phyloP scores from a whole-genome alignment of 2,888 invertebrate genomes.

The Ctena decussata region DNA sequence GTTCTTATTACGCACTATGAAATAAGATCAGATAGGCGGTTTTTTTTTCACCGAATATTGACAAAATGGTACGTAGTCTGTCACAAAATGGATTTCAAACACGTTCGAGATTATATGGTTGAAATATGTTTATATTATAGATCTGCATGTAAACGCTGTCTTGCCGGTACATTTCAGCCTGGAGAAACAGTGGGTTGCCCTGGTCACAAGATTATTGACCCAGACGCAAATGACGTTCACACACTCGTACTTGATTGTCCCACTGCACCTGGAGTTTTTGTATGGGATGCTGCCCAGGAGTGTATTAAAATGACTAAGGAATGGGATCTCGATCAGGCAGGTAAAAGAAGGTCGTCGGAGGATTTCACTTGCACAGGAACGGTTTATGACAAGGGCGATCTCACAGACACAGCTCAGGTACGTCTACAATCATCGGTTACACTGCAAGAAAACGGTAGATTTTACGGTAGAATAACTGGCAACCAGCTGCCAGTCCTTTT shows the following conservation, averaged over 20 bases:
- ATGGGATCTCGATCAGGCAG: slow-evolving; percentile 51
- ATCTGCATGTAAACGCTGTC: no score
- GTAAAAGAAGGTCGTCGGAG: slow-evolving; percentile 17
- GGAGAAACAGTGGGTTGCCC: slow-evolving; percentile 24
- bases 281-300: slow-evolving; percentile 24
- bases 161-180: neutral
- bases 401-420: neutral
- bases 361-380: slow-evolving; percentile 45
- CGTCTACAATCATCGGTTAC: no score
- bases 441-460: no score
- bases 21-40: no score
- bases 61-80: no score
- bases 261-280: slow-evolving; percentile 37
- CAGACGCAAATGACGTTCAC: slow-evolving; percentile 27
- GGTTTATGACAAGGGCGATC: slow-evolving; percentile 36
- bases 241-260: slow-evolving; percentile 43
- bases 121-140: no score
- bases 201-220: slow-evolving; percentile 27
- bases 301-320: slow-evolving; percentile 51
- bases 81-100: no score
- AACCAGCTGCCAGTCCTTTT: no score
- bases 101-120: no score
- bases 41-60: no score
- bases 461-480: no score
- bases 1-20: no score